Evolutionary conservation across 2,888 invertebrate species (phyloP).

Genomic region (Pocota personata): DNA sequence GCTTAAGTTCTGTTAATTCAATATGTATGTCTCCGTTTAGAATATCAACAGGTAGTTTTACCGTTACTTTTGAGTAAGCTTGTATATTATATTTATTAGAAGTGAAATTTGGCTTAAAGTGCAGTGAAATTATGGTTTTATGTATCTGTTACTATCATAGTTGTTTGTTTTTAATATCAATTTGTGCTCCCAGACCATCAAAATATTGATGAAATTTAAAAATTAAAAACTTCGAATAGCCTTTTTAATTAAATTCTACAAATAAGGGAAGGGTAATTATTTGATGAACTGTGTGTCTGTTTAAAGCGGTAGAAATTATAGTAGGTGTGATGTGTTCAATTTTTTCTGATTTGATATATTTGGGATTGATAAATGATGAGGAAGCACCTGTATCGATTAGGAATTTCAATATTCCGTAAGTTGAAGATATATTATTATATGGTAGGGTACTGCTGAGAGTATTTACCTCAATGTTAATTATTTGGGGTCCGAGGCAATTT

Average conservation of each 20-base stretch:
- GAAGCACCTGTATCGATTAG: conserved; percentile 36
- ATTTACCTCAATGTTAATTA: conserved; percentile 29
- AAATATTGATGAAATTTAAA: conserved; percentile 15
- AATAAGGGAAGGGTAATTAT: background rate
- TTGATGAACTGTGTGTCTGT: background rate
- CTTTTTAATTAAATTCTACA: background rate
- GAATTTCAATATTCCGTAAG: conserved; percentile 37
- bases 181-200: conserved; percentile 1
- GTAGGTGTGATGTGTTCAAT: background rate
- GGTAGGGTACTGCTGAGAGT: conserved; percentile 31
- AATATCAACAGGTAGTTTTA: background rate
- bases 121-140: background rate
- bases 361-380: too few species aligned
- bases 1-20: background rate
- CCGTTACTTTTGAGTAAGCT: background rate
- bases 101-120: background rate
- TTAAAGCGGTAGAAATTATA: background rate
- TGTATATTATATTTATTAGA: background rate
- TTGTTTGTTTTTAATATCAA: conserved; percentile 8
- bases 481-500: conserved; percentile 14
- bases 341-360: conserved; percentile 1
- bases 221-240: background rate
- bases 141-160: conserved; percentile 6
- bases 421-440: conserved; percentile 45
- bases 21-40: background rate